Conservation (phyloP, 1,140 invertebrate genomes). For the Andricus grossulariae region DNA sequence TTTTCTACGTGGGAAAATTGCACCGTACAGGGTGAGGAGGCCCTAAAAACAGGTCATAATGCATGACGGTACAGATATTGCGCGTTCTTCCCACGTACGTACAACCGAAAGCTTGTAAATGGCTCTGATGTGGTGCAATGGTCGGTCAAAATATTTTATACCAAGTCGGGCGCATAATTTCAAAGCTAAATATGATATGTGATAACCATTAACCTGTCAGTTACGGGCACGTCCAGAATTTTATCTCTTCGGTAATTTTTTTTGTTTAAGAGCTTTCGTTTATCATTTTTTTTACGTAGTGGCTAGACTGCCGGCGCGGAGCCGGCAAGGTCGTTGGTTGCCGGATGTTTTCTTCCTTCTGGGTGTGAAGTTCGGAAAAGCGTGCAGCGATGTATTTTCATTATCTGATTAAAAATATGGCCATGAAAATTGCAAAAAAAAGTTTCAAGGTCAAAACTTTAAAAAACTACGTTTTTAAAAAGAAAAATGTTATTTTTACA, state of each 20-base stretch:
- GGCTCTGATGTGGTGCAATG: neutral
- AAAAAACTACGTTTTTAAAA: too few species aligned
- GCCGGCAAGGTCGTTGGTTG: too few species aligned
- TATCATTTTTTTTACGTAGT: neutral
- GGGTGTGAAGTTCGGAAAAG: too few species aligned
- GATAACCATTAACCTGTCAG: neutral
- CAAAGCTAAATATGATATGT: neutral
- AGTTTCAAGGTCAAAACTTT: too few species aligned
- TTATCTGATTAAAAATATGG: too few species aligned
- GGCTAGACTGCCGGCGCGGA: too few species aligned
- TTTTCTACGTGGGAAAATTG: neutral
- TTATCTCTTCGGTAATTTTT: neutral
- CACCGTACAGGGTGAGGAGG: neutral
- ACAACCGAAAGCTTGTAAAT: conserved; percentile 14
- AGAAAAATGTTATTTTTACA: too few species aligned
- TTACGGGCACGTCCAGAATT: neutral
- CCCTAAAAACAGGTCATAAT: conserved; percentile 24
- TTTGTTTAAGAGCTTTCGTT: neutral
- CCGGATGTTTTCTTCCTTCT: too few species aligned
- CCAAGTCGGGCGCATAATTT: neutral
- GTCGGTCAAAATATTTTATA: conserved; percentile 18
- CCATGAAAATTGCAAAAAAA: too few species aligned
- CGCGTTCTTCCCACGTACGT: neutral
- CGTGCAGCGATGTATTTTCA: too few species aligned
- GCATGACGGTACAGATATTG: neutral